Evolutionary conservation across 2,113 vertebrate genomes (phyloP), one percentile per base, ranked within the genome.

Genomic region (Leuciscus idus): DNA sequence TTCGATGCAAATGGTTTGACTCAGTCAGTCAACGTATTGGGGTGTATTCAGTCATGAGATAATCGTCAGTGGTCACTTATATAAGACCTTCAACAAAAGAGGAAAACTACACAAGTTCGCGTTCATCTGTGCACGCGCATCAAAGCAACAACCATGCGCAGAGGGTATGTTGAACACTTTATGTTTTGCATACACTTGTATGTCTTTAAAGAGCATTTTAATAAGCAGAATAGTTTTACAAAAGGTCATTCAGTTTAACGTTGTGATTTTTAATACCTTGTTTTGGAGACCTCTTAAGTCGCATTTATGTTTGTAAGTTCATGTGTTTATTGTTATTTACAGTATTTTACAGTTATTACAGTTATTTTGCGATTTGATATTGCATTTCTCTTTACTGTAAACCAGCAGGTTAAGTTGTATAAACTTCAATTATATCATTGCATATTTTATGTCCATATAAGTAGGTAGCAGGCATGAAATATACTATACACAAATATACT

Each of bases 51-150:
- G 23, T 13, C 78, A 11, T 64, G 36, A 64, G n/a, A 64, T 15
- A n/a, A 46, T 64, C 36, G 6, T 15, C 23, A 33, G 19, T 17
- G 62, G 62, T 46, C 1, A 12, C 39, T 52, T 68, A 15, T 48
- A 10, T 19, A 81, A 46, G 3, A 81, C 36, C 13, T 68, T 50
- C 17, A 68, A 8, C 80, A 68, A 68, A 68, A 52, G 80, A 82
- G 5, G 79, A 70, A n/a, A 70, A 82, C 26, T 7, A 4, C 78
- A 21, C n/a, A 79, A 59, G 59, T 10, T 52, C 62, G 39, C 4
- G n/a, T 81, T 81, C 23, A 4, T 81, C 57, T n/a, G 77, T 39
- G 15, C 28, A 23, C 30, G 23, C 36, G 12, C 39, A 23, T 12
- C 6, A 23, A 13, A 68, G 6, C 62, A 30, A 50, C 3, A 28